Percentiles rank a stretch among this genome's conserved stretches.
These are phyloP conservation scores for Eulemur coronatus DNA, from an alignment of 2,797 vertebrate species.

Conservation along the genomic window DNA sequence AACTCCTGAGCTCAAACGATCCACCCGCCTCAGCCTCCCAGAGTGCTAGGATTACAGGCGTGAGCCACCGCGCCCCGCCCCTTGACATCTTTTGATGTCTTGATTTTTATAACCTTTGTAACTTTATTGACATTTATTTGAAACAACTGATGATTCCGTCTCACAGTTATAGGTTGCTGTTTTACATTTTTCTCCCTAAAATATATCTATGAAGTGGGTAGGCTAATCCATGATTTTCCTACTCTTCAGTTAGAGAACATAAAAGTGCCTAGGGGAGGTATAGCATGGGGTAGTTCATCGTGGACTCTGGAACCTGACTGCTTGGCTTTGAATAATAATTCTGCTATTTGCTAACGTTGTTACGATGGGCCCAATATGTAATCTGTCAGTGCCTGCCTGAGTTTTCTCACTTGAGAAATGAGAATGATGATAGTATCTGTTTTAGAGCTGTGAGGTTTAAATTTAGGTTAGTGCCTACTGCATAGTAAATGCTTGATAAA, in stretches of 20 bases:
- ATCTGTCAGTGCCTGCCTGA: background rate
- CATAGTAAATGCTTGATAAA: background rate
- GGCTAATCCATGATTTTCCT: background rate
- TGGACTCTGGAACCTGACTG: background rate
- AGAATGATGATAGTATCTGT: background rate
- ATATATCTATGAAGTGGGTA: background rate
- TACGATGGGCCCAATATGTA: background rate
- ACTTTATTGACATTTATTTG: background rate
- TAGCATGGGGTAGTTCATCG: background rate
- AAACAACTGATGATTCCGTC: background rate
- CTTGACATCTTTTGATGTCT: background rate
- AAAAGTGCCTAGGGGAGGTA: background rate
- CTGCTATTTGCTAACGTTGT: background rate
- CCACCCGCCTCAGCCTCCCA: too few relatives aligned
- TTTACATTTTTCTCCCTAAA: background rate
- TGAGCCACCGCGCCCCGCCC: too few relatives aligned
- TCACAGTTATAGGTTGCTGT: background rate
- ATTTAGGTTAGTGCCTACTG: background rate
- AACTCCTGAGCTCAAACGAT: too few relatives aligned
- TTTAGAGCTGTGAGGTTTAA: background rate
- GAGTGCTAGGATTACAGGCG: too few relatives aligned
- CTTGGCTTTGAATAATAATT: background rate
- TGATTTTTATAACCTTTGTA: background rate
- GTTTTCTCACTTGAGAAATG: constrained; percentile 20
- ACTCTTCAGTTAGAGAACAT: background rate